A percentile compares a stretch with the other conserved stretches of the same genome.
phyloP scores from a whole-genome alignment of 2,888 invertebrate genomes.

The Microctonus brassicae region DNA sequence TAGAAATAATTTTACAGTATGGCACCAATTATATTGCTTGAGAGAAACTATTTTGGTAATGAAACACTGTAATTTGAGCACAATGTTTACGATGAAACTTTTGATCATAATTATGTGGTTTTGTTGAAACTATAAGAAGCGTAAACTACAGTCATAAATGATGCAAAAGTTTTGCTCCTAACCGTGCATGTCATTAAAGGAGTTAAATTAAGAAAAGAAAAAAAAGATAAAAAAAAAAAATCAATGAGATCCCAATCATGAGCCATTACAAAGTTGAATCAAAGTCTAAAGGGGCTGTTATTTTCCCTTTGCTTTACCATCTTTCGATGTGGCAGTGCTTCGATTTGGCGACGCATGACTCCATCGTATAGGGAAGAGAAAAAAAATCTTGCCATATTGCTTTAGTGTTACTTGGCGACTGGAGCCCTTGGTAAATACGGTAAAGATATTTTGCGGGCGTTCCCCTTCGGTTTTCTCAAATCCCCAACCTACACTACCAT shows the following conservation, averaged over 20 bases:
- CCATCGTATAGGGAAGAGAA: conserved; percentile 13
- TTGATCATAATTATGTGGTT: not conserved
- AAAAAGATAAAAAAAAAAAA: conserved; percentile 41
- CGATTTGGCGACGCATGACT: not conserved
- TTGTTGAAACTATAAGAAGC: not conserved
- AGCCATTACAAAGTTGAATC: conserved; percentile 49
- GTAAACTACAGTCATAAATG: not conserved
- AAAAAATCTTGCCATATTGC: conserved; percentile 49
- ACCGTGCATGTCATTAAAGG: not conserved
- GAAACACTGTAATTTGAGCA: not conserved
- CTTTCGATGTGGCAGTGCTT: not conserved
- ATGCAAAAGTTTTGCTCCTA: not conserved
- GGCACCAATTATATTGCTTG: not conserved
- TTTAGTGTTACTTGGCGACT: conserved; percentile 48
- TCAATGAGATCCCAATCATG: conserved; percentile 61
- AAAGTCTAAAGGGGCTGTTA: conserved; percentile 12
- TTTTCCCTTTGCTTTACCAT: not conserved
- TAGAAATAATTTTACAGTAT: not conserved
- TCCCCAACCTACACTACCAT: not conserved
- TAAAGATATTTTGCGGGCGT: conserved; percentile 38
- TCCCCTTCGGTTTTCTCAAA: conserved; percentile 1
- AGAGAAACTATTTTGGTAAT: not conserved
- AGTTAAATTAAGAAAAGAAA: not conserved
- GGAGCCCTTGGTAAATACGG: conserved; percentile 53
- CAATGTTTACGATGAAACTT: not conserved